phyloP scores from a whole-genome alignment of 2,797 vertebrate genomes.

The Tympanoctomys barrerae region DNA sequence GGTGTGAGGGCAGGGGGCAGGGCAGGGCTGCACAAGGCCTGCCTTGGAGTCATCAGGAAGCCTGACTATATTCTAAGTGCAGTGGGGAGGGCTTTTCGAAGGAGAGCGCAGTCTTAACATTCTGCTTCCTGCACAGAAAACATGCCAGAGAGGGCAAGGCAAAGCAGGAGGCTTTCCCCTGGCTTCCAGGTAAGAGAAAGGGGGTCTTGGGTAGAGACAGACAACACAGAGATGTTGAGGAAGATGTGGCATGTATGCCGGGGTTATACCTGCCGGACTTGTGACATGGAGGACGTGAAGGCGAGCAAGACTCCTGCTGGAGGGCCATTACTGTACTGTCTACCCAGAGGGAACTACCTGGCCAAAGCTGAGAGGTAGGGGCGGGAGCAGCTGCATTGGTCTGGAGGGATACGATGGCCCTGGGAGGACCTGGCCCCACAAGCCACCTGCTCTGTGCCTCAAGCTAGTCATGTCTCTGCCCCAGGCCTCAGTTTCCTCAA shows the following conservation, averaged over 20 bases:
- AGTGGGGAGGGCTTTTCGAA: conserved; percentile 3
- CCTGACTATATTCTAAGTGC: not conserved
- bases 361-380: not conserved
- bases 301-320: not conserved
- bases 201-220: not conserved
- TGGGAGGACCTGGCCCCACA: not conserved
- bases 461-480: not conserved
- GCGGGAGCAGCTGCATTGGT: not conserved
- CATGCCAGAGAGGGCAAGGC: not conserved
- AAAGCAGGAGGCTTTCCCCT: not conserved
- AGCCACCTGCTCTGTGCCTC: not conserved
- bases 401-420: not conserved
- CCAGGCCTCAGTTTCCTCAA: conserved; percentile 7
- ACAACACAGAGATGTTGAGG: no score
- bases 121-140: not conserved
- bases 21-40: not conserved
- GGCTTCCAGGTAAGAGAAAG: not conserved
- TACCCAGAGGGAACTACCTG: not conserved
- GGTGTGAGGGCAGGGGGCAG: not conserved
- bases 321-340: not conserved
- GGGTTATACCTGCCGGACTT: not conserved
- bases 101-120: not conserved
- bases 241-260: not conserved
- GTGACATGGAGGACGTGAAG: not conserved
- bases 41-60: not conserved